Percentiles rank a stretch among this genome's conserved stretches.
These are phyloP conservation scores for Ascidia mentula DNA, from an alignment of 23 tunicate species.

Conservation along the genomic window DNA sequence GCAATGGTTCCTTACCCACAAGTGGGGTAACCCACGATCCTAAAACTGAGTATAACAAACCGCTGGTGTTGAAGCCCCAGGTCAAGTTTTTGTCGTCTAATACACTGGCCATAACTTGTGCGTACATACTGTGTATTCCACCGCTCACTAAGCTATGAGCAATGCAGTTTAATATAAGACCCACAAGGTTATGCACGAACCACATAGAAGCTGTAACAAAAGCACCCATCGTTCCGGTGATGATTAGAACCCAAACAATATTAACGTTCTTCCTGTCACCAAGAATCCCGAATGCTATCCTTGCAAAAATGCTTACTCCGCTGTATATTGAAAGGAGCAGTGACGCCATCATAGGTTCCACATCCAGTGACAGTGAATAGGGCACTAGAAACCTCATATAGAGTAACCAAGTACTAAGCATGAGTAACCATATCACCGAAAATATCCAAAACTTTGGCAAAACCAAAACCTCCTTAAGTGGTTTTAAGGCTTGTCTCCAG, in stretches of 20 bases:
- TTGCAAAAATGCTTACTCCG: not conserved
- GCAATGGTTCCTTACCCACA: slow-evolving; percentile 9
- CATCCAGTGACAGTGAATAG: not conserved
- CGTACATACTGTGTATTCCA: not conserved
- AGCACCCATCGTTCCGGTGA: not conserved
- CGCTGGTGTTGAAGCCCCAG: slow-evolving; percentile 15
- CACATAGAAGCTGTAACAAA: not conserved
- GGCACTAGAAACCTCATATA: not conserved
- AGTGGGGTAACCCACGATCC: slow-evolving; percentile 13
- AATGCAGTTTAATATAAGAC: not conserved
- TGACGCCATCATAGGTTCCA: not conserved
- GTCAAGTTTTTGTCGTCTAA: slow-evolving; percentile 10
- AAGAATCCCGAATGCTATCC: slow-evolving; percentile 6
- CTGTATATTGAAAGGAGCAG: slow-evolving; percentile 22
- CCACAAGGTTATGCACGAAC: not conserved
- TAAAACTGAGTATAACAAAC: slow-evolving; percentile 4
- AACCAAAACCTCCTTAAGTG: not conserved
- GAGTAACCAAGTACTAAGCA: not conserved
- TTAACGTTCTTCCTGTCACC: slow-evolving; percentile 12
- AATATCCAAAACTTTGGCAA: not conserved
- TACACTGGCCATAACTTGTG: not conserved
- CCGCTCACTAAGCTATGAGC: not conserved
- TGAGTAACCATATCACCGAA: not conserved
- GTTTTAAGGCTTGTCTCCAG: not conserved
- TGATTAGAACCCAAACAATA: slow-evolving; percentile 8